Percentiles rank a stretch among this genome's conserved stretches.
Evolutionary conservation across 2,797 vertebrate species (phyloP).

Genomic region (Monodelphis domestica): DNA sequence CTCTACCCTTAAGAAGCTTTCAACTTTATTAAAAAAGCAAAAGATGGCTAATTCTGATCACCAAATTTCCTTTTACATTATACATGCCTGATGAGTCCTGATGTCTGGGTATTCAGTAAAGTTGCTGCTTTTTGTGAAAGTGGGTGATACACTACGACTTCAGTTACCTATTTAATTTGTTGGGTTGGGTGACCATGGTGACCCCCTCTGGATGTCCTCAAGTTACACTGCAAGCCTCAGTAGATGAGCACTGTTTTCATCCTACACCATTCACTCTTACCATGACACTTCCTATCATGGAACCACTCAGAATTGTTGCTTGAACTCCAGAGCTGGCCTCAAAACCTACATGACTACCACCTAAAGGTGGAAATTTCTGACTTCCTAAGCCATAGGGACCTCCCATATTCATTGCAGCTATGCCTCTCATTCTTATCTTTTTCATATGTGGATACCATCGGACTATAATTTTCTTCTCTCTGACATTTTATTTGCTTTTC

Average conservation of each 20-base stretch:
- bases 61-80: not conserved
- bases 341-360: no score
- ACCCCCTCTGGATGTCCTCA: conserved; percentile 39
- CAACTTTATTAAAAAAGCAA: not conserved
- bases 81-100: not conserved
- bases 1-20: not conserved
- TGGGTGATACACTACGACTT: not conserved
- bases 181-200: conserved; percentile 9
- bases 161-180: conserved; percentile 50
- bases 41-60: not conserved
- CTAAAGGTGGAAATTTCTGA: no score
- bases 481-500: no score
- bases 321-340: no score
- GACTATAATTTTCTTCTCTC: no score
- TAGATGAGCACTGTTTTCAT: conserved; percentile 80
- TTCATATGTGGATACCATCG: no score
- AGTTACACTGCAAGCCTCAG: conserved; percentile 68
- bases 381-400: no score
- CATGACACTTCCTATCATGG: no score
- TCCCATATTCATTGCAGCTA: no score
- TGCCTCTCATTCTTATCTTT: no score
- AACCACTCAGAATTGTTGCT: no score
- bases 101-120: not conserved
- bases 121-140: not conserved
- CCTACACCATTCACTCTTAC: conserved; percentile 86